phyloP scores from a whole-genome alignment of 2,797 vertebrate genomes.

The Poeciliopsis presidionis region DNA sequence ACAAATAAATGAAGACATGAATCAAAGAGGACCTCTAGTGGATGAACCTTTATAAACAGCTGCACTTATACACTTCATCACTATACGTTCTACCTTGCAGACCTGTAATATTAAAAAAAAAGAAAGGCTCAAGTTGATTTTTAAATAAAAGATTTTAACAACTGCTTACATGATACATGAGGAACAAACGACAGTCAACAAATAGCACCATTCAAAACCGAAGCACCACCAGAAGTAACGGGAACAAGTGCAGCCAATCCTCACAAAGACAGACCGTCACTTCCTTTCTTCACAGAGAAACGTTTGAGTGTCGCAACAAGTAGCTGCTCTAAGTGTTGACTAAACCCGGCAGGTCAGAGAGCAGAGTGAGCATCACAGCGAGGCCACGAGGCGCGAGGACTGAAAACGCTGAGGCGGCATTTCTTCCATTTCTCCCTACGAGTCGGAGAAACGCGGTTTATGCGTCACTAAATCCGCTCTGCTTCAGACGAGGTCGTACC shows the following conservation, averaged over 20 bases:
- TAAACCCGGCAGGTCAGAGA: slow-evolving; percentile 18
- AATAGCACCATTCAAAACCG: slow-evolving; percentile 80
- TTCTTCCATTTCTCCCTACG: slow-evolving; percentile 23
- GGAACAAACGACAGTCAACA: slow-evolving; percentile 56
- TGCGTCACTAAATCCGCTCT: slow-evolving; percentile 12
- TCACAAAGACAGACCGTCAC: slow-evolving; percentile 27
- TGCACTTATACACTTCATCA: slow-evolving; percentile 21
- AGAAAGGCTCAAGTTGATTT: slow-evolving; percentile 41
- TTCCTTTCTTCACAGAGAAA: slow-evolving; percentile 43
- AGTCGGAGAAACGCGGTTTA: slow-evolving; percentile 17
- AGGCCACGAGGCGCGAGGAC: slow-evolving; percentile 18
- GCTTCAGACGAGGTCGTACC: not conserved
- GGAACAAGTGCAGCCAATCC: slow-evolving; percentile 34
- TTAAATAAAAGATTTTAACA: slow-evolving; percentile 37
- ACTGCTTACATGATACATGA: slow-evolving; percentile 50
- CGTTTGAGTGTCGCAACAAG: slow-evolving; percentile 13
- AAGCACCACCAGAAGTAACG: slow-evolving; percentile 71
- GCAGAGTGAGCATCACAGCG: slow-evolving; percentile 22
- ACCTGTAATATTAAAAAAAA: slow-evolving; percentile 14
- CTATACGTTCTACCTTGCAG: slow-evolving; percentile 18
- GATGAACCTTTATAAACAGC: slow-evolving; percentile 17
- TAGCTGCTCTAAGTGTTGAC: slow-evolving; percentile 29
- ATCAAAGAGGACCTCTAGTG: not conserved
- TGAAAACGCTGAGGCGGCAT: not conserved
- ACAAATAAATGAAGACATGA: slow-evolving; percentile 10